Conservation (phyloP, 2,113 vertebrate species). For the Ibidorhyncha struthersii region DNA sequence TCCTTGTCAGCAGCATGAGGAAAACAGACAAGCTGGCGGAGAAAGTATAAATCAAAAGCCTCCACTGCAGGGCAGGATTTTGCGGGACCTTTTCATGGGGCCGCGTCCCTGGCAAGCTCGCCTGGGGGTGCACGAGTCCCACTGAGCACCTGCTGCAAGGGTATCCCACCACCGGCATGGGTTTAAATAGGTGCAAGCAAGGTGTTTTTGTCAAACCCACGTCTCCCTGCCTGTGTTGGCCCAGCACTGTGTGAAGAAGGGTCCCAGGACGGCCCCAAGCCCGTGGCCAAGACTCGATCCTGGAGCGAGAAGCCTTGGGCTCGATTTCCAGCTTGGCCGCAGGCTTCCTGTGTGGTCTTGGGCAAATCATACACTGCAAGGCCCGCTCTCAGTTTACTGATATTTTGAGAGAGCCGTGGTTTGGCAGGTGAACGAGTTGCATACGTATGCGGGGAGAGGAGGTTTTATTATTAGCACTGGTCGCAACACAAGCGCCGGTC, state of each 20-base stretch:
- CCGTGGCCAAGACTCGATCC: accelerated
- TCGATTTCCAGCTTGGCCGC: slow-evolving; percentile 30
- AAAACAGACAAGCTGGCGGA: slow-evolving; percentile 60
- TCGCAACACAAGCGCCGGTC: background rate
- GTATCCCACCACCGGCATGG: background rate
- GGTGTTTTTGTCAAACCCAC: background rate
- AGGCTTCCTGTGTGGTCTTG: slow-evolving; percentile 67
- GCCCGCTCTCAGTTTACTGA: background rate
- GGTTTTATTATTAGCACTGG: slow-evolving; percentile 47
- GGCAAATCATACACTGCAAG: slow-evolving; percentile 41
- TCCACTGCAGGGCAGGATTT: slow-evolving; percentile 28
- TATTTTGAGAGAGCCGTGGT: slow-evolving; percentile 63
- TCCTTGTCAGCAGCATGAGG: slow-evolving; percentile 67
- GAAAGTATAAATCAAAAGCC: slow-evolving; percentile 68
- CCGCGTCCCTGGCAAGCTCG: accelerated
- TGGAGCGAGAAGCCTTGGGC: background rate
- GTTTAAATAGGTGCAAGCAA: background rate
- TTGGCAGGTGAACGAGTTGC: slow-evolving; percentile 53
- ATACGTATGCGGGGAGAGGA: background rate
- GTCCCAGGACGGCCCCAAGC: background rate
- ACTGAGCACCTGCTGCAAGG: slow-evolving; percentile 9
- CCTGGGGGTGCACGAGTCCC: background rate
- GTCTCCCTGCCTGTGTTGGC: background rate
- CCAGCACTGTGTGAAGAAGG: accelerated
- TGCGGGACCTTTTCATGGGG: background rate